These are phyloP conservation scores for Aphidius gifuensis DNA, from an alignment of 1,140 invertebrate species.

Conservation along the genomic window DNA sequence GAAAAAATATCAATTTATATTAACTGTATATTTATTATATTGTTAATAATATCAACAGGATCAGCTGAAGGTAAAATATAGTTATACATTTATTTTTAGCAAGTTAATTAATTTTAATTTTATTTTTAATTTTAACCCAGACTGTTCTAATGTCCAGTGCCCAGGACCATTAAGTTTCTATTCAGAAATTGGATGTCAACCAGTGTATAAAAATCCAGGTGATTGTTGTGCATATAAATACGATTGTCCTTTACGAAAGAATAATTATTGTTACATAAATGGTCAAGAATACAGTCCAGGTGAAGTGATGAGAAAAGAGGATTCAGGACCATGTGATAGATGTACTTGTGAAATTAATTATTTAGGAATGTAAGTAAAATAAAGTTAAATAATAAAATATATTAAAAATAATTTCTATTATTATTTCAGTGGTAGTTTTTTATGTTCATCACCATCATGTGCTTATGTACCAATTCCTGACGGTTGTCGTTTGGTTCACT, in stretches of 20 bases:
- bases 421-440: neutral
- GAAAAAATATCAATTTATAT: too few relatives aligned
- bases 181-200: constrained; percentile 3
- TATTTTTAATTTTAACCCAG: neutral
- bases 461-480: neutral
- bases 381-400: neutral
- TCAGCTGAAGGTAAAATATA: too few relatives aligned
- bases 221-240: constrained; percentile 18
- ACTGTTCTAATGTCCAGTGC: constrained; percentile 4
- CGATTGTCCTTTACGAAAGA: constrained; percentile 8
- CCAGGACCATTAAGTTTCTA: constrained; percentile 13
- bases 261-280: neutral
- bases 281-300: neutral
- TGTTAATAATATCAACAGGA: too few relatives aligned
- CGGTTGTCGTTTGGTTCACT: neutral
- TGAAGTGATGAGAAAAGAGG: neutral
- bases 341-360: neutral
- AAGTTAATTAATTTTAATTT: neutral
- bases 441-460: neutral
- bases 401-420: neutral
- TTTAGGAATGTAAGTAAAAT: neutral
- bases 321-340: neutral
- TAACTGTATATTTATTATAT: too few relatives aligned
- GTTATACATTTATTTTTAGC: too few relatives aligned
- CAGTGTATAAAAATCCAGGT: constrained; percentile 12